Evolutionary conservation across 2,888 invertebrate species (phyloP).

Genomic region (Cheilosia urbana): DNA sequence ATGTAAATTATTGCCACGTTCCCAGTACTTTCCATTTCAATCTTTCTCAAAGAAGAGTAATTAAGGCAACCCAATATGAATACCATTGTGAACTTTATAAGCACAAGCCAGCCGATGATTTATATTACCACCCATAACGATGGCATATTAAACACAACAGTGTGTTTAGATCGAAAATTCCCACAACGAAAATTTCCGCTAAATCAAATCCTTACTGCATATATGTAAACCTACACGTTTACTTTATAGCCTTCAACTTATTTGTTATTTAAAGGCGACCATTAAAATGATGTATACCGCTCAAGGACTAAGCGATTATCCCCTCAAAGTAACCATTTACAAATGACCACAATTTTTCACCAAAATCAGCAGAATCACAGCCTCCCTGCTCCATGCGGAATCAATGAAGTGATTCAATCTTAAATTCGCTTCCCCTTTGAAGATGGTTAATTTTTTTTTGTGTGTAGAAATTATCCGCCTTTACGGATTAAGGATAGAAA

Average conservation of each 20-base stretch:
- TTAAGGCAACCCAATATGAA: neutral
- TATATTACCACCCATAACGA: neutral
- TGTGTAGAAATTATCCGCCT: neutral
- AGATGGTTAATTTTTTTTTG: neutral
- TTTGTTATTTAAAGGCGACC: conserved; percentile 39
- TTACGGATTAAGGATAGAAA: neutral
- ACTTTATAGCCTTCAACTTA: conserved; percentile 5
- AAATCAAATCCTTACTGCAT: neutral
- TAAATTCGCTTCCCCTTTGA: neutral
- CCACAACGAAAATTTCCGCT: neutral
- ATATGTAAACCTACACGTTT: no score
- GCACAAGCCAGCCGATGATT: neutral
- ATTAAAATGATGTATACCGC: conserved; percentile 49
- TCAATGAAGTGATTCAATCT: conserved; percentile 16
- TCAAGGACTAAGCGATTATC: conserved; percentile 43
- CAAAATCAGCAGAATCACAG: conserved; percentile 23
- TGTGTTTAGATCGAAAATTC: neutral
- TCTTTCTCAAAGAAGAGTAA: neutral
- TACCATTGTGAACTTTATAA: neutral
- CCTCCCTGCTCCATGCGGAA: conserved; percentile 37
- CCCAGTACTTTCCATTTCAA: neutral
- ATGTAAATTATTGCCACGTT: no score
- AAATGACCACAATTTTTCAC: conserved; percentile 58
- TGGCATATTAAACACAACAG: neutral
- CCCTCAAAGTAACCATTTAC: conserved; percentile 37